Base-by-base conservation (phyloP, 1,140 invertebrate species). In the Lordiphosa stackelbergi region DNA sequence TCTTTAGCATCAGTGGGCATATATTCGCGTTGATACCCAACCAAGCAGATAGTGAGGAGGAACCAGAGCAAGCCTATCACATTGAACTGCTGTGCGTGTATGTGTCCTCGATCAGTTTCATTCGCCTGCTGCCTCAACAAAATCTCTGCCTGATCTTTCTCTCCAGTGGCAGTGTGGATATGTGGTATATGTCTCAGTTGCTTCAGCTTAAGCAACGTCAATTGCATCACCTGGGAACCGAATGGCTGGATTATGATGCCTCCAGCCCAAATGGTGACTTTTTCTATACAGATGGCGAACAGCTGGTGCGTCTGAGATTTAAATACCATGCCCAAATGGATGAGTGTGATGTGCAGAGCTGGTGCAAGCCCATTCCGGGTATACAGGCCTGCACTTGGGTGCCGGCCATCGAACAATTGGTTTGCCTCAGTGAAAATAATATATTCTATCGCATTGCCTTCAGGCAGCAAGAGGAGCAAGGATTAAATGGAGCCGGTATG, bases 341-440 rank as follows among this genome's bases (percentile, higher is more conserved):
- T 58, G 60, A 66, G 24, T 85, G 66, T 41, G 34, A 41, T 2
- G 63, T 85, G 10, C 35, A 65, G 8, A 62, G 69, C 16, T 47
- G 35, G 22, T 46, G 22, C 0, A 84, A 73, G 35, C 9, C 56
- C 8, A 62, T 85, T 3, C 36, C 60, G 0, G 85, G 81, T 3
- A 84, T 87, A 43, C 58, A 79, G 28, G 74, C 65, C 9, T 85
- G 85, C 34, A 75, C 71, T 9, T 87, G 71, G 66, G 43, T 86
- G 13, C 43, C 66, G 2, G 58, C 66, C 24, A 69, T 54, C 12
- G 36, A 79, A 16, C 70, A 85, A 41, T 47, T 87, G 24, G 65
- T 86, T 5, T 87, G 85, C 16, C 61, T 87, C 1, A 86, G 85
- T 41, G 65, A 66, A 10, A 87, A 87, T 37, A 87, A 87, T 28